A percentile compares a stretch with the other conserved stretches of the same genome.
Conservation (phyloP, 2,888 invertebrate species). For the Cosmia trapezina region DNA sequence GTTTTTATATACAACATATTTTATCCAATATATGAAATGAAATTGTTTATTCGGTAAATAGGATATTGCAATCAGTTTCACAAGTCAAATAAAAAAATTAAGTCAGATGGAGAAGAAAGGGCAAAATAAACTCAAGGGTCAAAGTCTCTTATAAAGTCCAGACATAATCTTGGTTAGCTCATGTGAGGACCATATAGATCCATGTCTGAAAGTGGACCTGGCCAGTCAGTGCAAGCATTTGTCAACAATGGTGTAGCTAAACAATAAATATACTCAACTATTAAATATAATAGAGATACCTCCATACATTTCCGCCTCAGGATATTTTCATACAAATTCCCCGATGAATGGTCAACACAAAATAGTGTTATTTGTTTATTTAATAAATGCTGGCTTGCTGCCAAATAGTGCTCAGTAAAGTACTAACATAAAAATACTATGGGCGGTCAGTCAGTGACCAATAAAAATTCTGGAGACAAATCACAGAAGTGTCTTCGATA, state of each 20-base stretch:
- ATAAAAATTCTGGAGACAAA: conserved; percentile 51
- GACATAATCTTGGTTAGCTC: too few relatives aligned
- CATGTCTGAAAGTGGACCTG: too few relatives aligned
- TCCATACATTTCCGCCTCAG: conserved; percentile 9
- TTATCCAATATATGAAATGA: neutral
- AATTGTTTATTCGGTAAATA: too few relatives aligned
- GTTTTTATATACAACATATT: conserved; percentile 21
- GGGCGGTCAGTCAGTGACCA: conserved; percentile 51
- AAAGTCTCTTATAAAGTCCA: too few relatives aligned
- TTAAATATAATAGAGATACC: neutral
- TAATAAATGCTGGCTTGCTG: conserved; percentile 52
- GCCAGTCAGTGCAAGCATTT: too few relatives aligned
- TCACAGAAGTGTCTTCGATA: conserved; percentile 45
- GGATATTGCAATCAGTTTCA: too few relatives aligned
- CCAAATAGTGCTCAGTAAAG: conserved; percentile 49
- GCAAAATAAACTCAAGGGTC: too few relatives aligned
- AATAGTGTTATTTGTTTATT: conserved; percentile 54
- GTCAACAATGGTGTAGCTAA: too few relatives aligned
- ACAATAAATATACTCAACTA: too few relatives aligned
- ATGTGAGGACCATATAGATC: too few relatives aligned
- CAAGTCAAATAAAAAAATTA: too few relatives aligned
- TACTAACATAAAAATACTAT: conserved; percentile 48
- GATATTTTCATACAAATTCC: conserved; percentile 31
- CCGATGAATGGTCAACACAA: conserved; percentile 37
- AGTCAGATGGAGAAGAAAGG: too few relatives aligned